Conservation (phyloP, 2,888 invertebrate genomes). For the Rhagium mordax region DNA sequence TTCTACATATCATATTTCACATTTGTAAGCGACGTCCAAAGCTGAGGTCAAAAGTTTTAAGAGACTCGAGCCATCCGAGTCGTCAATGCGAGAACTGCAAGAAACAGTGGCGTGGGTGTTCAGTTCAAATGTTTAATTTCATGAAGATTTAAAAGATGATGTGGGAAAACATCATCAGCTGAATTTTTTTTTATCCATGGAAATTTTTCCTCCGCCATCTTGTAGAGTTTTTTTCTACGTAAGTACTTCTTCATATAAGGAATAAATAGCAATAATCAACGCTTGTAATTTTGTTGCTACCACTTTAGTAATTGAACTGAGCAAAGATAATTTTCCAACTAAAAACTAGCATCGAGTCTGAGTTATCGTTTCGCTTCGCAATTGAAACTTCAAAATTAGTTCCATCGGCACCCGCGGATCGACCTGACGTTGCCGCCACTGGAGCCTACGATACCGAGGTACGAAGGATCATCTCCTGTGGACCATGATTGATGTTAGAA, state of each 20-base stretch:
- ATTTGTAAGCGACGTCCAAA: conserved; percentile 18
- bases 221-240: no score
- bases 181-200: no score
- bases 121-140: no score
- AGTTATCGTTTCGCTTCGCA: conserved; percentile 3
- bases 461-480: conserved; percentile 49
- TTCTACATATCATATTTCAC: conserved; percentile 32
- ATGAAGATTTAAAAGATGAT: no score
- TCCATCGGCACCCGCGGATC: conserved; percentile 1
- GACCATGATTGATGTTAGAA: conserved; percentile 65
- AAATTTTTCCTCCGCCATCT: no score
- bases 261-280: no score
- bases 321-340: no score
- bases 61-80: background rate
- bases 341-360: no score
- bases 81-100: background rate
- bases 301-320: no score
- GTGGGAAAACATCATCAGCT: no score
- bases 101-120: background rate
- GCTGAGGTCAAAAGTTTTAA: conserved; percentile 9
- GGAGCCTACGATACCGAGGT: background rate
- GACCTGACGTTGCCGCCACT: conserved; percentile 1
- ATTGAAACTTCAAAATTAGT: conserved; percentile 16
- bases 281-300: no score
- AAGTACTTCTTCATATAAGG: no score